phyloP scores from a whole-genome alignment of 2,797 vertebrate genomes.

The Oryzias dopingdopingensis region DNA sequence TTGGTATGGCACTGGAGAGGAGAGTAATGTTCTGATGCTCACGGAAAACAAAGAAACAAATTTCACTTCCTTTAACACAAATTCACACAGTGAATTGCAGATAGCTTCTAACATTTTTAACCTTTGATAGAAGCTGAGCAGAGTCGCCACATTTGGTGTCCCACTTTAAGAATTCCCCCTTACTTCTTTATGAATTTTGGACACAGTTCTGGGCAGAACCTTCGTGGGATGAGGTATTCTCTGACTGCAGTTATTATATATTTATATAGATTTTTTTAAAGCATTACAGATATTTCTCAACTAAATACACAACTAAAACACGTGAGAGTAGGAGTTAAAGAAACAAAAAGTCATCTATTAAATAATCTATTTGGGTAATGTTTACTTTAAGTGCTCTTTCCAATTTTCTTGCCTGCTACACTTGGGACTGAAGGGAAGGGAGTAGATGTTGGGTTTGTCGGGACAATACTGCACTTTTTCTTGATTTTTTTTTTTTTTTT shows the following conservation, averaged over 20 bases:
- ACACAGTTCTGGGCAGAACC: constrained; percentile 74
- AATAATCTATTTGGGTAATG: constrained; percentile 70
- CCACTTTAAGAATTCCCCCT: constrained; percentile 74
- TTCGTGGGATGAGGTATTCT: constrained; percentile 83
- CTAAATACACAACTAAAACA: constrained; percentile 69
- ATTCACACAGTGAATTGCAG: constrained; percentile 80
- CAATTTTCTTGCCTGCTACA: constrained; percentile 71
- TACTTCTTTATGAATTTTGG: constrained; percentile 70
- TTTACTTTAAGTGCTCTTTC: constrained; percentile 79
- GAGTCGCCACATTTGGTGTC: constrained; percentile 78
- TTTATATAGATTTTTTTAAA: constrained; percentile 67
- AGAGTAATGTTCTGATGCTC: constrained; percentile 68
- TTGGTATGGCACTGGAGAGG: constrained; percentile 80
- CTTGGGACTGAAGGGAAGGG: constrained; percentile 51
- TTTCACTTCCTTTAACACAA: constrained; percentile 76
- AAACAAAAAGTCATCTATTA: constrained; percentile 52
- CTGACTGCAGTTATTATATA: constrained; percentile 76
- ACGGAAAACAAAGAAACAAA: constrained; percentile 60
- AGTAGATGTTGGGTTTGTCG: constrained; percentile 35
- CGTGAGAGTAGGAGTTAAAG: constrained; percentile 59
- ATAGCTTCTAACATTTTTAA: constrained; percentile 75
- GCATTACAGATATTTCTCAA: constrained; percentile 78
- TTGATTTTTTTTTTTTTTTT: constrained; percentile 24
- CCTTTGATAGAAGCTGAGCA: constrained; percentile 73
- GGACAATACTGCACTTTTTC: constrained; percentile 66